A percentile compares a stretch with the other conserved stretches of the same genome.
Evolutionary conservation across 2,888 invertebrate genomes (phyloP).

Genomic region (Drosophila recens): DNA sequence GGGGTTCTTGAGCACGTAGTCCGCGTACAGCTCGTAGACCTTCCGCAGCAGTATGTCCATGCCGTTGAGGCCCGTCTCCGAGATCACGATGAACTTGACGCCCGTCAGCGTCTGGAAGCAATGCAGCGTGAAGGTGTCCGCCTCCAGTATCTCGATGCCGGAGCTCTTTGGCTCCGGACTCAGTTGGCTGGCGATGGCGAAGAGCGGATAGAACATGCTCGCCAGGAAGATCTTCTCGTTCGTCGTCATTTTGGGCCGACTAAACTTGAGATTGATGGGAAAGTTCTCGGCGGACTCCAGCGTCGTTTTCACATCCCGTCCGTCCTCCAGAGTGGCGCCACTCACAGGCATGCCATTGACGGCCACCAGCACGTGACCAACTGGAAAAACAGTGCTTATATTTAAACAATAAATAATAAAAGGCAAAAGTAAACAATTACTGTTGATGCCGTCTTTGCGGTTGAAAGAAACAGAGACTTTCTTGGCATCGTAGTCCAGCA

Average conservation of each 20-base stretch:
- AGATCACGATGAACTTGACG: constrained; percentile 98
- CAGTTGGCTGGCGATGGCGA: constrained; percentile 98
- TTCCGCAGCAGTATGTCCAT: constrained; percentile 95
- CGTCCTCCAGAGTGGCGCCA: constrained; percentile 91
- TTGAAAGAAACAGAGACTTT: constrained; percentile 97
- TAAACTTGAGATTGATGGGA: constrained; percentile 96
- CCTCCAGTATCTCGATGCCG: constrained; percentile 96
- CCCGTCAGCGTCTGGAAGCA: constrained; percentile 99
- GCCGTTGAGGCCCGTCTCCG: constrained; percentile 93
- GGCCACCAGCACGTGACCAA: constrained; percentile 95
- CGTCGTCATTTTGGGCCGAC: constrained; percentile 95
- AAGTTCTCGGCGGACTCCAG: constrained; percentile 93
- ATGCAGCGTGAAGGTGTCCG: constrained; percentile 97
- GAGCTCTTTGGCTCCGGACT: constrained; percentile 98
- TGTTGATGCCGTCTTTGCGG: constrained; percentile 97
- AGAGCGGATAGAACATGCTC: constrained; percentile 99
- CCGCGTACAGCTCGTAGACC: constrained; percentile 98
- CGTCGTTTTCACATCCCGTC: constrained; percentile 93
- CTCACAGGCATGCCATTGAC: constrained; percentile 93
- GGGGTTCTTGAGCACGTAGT: constrained; percentile 99
- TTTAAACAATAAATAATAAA: neutral
- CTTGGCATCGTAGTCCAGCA: constrained; percentile 95
- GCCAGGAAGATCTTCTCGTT: constrained; percentile 99
- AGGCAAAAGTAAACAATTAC: constrained; percentile 86
- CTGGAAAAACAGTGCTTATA: constrained; percentile 85